Evolutionary conservation across 2,113 vertebrate species (phyloP), one percentile per base, ranked within the genome.

Genomic region (Zosterops lateralis): DNA sequence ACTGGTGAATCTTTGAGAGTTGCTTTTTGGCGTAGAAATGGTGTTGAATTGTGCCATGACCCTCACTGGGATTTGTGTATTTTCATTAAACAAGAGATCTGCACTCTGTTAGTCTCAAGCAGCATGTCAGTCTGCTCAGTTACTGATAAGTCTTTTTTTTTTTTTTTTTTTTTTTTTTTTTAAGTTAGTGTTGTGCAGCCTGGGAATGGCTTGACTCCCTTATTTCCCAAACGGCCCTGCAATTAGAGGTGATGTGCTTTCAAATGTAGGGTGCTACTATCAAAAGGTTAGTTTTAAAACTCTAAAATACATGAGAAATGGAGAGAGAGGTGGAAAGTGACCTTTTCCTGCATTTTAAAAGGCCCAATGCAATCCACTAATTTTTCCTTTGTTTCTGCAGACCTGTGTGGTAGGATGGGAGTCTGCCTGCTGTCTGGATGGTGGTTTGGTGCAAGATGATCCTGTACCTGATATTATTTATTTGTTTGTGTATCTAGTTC

Each of bases 281-380:
- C 45, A 48, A 44, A 78, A 82, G 26, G 17, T 22, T 72, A n/a
- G 6, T 54, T 89, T 91, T 42, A 50, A 61, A 81, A 66, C 18
- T 34, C 65, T 12, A 60, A 65, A 79, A 58, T 45, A 34, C 8
- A 14, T 29, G 12, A 50, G 54, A 68, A 68, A 28, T 12, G 14
- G 72, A 58, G 58, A 70, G 44, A 62, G 31, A 29, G 16, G 29
- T 3, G 4, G 31, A 73, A 84, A 28, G 8, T 28, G 24, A 44
- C 29, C 12, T 87, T 87, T 66, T 8, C 16, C 48, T 3, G 3
- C 1, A 2, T 54, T 56, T 62, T 19, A 19, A 26, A 87, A 61
- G 9, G 1, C 48, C 24, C 34, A 26, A 3, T 2, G 1, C 58
- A n/a, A 10, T 36, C 6, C 25, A 29, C 14, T 53, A 1, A 1